Base-by-base conservation (phyloP, 2,113 vertebrate genomes). In the Cinclus cinclus region DNA sequence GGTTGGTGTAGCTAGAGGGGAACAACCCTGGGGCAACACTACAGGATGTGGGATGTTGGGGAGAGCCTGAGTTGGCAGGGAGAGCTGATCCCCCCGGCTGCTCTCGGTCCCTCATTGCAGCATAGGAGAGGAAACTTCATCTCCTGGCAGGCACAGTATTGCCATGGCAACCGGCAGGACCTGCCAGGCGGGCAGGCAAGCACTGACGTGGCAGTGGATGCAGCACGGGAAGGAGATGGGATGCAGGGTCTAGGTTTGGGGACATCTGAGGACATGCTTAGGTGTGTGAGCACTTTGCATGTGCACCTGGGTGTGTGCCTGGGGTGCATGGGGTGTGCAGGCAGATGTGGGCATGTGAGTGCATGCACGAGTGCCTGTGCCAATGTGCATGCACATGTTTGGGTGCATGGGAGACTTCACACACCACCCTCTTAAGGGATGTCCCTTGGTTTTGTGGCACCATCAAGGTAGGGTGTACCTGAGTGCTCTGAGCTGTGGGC, bases 121-220 rank as follows among this genome's bases (percentile, higher is more conserved):
- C 22, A 28, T 4, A 39, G 91, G 76, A 90, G 90, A 93, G 83
- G 35, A 78, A 93, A 84, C 59, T 86, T 80, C 64, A 59, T 92
- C 88, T 92, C 55, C 77, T 80, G 71, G 68, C 83, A 86, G 86
- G 68, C 50, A 3, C 80, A 39, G 68, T 2, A 81, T 96, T 59
- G 68, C 96, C 95, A 96, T 96, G 59, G 83, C 83, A 96, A 97
- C 96, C 4, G 16, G 85, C 79, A 90, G 85, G 90, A 93, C 19
- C 79, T 92, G 92, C 89, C 79, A 68, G 92, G 81, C 33, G 4
- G 86, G 89, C 92, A 87, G 89, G 56, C 22, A 1, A 87, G 91
- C 68, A 23, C 68, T 84, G 92, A 64, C 0, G 33, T 35, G 76
- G 56, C 3, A 9, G 46, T 37, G 58, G 58, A 74, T 6, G 3